Evolutionary conservation across 2,888 invertebrate genomes (phyloP).

Genomic region (Eledone cirrhosa): DNA sequence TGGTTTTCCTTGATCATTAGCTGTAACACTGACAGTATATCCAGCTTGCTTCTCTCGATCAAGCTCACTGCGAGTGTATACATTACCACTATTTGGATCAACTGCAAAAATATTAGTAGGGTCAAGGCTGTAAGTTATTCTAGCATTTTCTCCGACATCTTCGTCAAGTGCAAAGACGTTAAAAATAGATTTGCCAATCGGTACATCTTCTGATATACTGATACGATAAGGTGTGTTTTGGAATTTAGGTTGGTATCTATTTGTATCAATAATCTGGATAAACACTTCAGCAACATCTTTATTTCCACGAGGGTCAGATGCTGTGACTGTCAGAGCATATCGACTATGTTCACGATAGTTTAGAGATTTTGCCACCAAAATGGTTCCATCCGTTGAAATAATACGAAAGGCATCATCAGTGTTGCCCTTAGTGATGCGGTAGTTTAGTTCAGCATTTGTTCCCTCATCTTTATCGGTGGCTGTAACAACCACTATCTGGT

Average conservation of each 20-base stretch:
- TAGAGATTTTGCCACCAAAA: constrained; percentile 86
- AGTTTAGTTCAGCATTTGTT: constrained; percentile 86
- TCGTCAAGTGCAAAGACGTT: constrained; percentile 92
- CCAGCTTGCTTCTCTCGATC: constrained; percentile 84
- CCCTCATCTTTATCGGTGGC: constrained; percentile 97
- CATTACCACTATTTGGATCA: constrained; percentile 91
- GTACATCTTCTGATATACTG: constrained; percentile 89
- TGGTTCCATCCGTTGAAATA: constrained; percentile 73
- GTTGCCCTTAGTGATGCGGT: constrained; percentile 74
- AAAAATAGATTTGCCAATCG: constrained; percentile 88
- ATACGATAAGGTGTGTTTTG: constrained; percentile 92
- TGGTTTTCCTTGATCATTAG: constrained; percentile 90
- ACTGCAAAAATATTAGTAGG: constrained; percentile 77
- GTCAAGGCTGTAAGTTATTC: constrained; percentile 69
- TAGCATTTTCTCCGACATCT: constrained; percentile 93
- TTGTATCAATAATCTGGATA: constrained; percentile 92
- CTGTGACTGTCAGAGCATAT: constrained; percentile 74
- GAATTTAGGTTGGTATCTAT: constrained; percentile 91
- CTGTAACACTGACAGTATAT: constrained; percentile 87
- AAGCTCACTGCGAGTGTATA: constrained; percentile 83
- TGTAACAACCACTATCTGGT: constrained; percentile 88
- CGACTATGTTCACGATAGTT: constrained; percentile 92
- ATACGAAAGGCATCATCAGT: constrained; percentile 77
- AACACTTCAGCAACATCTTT: constrained; percentile 89
- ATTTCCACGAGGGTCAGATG: constrained; percentile 88